Evolutionary conservation across 2,888 invertebrate genomes (phyloP), one percentile per base, ranked within the genome.

Genomic region (Linyphia triangularis): DNA sequence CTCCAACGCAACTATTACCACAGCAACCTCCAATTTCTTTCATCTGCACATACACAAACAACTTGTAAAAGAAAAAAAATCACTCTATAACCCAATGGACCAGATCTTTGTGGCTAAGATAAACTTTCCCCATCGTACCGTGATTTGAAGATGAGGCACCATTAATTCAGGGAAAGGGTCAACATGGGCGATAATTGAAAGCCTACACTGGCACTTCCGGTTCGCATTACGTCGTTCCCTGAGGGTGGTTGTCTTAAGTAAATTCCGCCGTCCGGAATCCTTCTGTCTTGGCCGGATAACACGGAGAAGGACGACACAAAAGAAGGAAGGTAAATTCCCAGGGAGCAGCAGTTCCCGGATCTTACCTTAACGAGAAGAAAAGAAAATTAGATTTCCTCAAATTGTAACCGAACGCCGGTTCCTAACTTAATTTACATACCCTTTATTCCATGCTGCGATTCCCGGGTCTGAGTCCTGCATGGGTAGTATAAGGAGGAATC

Each of bases 161-260:
- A 59, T 28, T 75, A 51, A 33, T 59, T 37, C 59, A 33, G 13
- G 28, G 28, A 43, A 19, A 28, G 43, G 43, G 43, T 43, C 78
- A 78, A 78, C 65, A 43, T 2, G 10, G 43, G 13, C 43, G 65
- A 19, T 78, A 78, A 78, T 40, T 65, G 28, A 65, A 63, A 63
- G 65, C 26, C 19, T 26, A 78, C 43, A 78, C 63, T 2, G 28
- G 51, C 51, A 51, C 51, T 51, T 51, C 51, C 51, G 51, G 13
- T 51, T 51, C 51, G n/a, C 51, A 51, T 51, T 51, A 51, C 51
- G 16, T n/a, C 51, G 16, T n/a, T n/a, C 51, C 51, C 51, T 51
- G 5, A 0, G 51, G 51, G 51, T 13, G n/a, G 5, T 51, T 13
- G 51, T 13, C 51, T 16, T 51, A 51, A 51, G 51, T 51, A 51